phyloP scores from a whole-genome alignment of 2,888 invertebrate species.

The Agrochola circellaris region DNA sequence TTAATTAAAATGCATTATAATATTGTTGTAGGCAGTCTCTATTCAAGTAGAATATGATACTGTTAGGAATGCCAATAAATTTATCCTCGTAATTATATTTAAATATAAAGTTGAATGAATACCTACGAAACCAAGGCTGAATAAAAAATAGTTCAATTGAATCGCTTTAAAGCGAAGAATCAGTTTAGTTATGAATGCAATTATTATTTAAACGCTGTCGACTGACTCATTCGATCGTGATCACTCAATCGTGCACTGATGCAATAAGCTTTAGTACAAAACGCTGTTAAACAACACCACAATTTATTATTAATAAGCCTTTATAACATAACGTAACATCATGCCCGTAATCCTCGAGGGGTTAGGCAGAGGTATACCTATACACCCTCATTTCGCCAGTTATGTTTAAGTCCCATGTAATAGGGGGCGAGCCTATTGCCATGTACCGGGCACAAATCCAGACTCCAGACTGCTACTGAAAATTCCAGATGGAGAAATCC shows the following conservation, averaged over 20 bases:
- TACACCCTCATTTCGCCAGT: background rate
- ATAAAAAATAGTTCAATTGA: slow-evolving; percentile 19
- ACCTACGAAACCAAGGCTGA: background rate
- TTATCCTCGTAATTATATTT: slow-evolving; percentile 8
- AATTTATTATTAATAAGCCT: slow-evolving; percentile 5
- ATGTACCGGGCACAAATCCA: background rate
- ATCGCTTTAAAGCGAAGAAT: slow-evolving; percentile 18
- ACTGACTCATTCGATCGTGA: slow-evolving; percentile 55
- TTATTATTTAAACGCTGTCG: slow-evolving; percentile 39
- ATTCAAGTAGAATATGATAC: slow-evolving; percentile 19
- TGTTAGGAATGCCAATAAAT: slow-evolving; percentile 16
- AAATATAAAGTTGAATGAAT: slow-evolving; percentile 17
- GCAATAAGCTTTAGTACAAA: slow-evolving; percentile 45
- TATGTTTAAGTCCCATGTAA: slow-evolving; percentile 2
- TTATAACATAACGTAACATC: background rate
- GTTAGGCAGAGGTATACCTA: background rate
- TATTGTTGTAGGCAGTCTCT: slow-evolving; percentile 32
- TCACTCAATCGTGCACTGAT: slow-evolving; percentile 47
- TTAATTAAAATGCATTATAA: slow-evolving; percentile 44
- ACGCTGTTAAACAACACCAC: slow-evolving; percentile 25
- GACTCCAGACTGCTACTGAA: background rate
- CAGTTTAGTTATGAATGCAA: slow-evolving; percentile 26
- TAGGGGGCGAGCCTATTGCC: background rate
- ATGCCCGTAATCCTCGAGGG: background rate
- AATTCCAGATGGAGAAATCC: background rate